A percentile compares a stretch with the other conserved stretches of the same genome.
phyloP scores from a whole-genome alignment of 2,113 vertebrate species.

The Arenaria interpres region DNA sequence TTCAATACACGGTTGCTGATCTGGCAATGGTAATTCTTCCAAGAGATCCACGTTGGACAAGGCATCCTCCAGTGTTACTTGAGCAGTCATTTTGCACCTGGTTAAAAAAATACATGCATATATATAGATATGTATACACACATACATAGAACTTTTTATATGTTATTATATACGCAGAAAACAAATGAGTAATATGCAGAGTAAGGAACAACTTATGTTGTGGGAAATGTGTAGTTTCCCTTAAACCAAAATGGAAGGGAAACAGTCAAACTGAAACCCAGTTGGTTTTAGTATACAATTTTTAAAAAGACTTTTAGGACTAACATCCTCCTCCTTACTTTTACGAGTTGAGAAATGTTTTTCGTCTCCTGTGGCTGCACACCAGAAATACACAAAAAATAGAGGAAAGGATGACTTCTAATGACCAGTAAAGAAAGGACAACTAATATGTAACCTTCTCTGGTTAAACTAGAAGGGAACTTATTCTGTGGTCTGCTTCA shows the following conservation, averaged over 20 bases:
- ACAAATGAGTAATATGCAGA: neutral
- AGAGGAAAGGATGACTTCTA: neutral
- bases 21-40: conserved; percentile 94
- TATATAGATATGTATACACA: neutral
- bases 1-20: conserved; percentile 98
- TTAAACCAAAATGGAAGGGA: neutral
- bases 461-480: neutral
- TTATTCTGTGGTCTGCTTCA: neutral
- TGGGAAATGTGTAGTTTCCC: neutral
- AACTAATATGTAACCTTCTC: neutral
- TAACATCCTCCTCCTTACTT: neutral
- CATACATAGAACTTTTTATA: neutral
- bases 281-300: neutral
- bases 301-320: neutral
- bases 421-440: neutral
- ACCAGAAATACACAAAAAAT: neutral
- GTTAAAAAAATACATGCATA: neutral
- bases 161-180: neutral
- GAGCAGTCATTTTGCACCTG: conserved; percentile 87
- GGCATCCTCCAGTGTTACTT: conserved; percentile 95
- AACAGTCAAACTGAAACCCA: neutral
- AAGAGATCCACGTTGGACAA: conserved; percentile 97
- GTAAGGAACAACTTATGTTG: neutral
- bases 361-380: neutral
- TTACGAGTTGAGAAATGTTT: neutral